Conservation (phyloP, 2,888 invertebrate species). For the Cinara cedri region DNA sequence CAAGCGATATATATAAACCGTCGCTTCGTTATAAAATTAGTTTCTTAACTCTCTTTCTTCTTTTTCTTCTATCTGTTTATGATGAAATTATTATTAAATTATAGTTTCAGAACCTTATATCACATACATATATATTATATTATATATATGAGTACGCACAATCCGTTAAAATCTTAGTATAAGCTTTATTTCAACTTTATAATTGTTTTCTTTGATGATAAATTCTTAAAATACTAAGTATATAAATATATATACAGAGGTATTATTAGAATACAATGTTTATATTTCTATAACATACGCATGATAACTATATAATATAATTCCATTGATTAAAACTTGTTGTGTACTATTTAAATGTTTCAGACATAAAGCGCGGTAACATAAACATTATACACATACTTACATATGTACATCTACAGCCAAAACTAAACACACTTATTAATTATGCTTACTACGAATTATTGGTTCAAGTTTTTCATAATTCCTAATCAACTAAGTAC, state of each 20-base stretch:
- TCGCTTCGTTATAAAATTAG: constrained; percentile 8
- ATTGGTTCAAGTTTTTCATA: no score
- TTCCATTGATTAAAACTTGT: constrained; percentile 1
- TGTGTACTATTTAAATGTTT: no score
- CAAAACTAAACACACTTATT: neutral
- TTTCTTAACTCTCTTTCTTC: constrained; percentile 12
- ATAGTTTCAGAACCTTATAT: neutral
- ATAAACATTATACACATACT: no score
- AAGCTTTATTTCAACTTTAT: neutral
- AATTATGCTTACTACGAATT: no score
- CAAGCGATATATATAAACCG: constrained; percentile 12
- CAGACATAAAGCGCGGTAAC: no score
- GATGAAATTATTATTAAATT: constrained; percentile 21
- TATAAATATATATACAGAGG: no score
- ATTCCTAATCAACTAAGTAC: no score
- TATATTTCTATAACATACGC: neutral
- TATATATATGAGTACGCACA: neutral
- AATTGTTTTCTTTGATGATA: constrained; percentile 4
- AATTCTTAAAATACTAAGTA: neutral
- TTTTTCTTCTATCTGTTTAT: neutral
- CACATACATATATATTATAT: no score
- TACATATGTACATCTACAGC: no score
- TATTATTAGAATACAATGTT: neutral
- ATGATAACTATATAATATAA: neutral
- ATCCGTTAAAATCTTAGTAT: neutral